Evolutionary conservation across 2,113 vertebrate genomes (phyloP).

Genomic region (Gila orcuttii): DNA sequence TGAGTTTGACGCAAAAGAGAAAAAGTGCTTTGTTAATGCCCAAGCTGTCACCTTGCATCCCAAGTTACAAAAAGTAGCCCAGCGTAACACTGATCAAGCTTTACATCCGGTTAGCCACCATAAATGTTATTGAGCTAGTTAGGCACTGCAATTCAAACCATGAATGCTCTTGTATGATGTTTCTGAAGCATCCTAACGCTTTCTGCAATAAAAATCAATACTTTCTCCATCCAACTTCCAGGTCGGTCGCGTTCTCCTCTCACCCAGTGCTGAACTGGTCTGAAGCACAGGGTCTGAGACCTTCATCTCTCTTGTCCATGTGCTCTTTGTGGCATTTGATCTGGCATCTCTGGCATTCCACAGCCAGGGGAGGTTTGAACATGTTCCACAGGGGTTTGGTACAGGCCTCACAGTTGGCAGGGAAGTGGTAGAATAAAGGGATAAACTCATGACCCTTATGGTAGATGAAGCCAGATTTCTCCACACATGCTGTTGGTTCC

Average conservation of each 20-base stretch:
- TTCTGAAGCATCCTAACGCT: neutral
- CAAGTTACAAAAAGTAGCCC: neutral
- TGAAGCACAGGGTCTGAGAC: conserved; percentile 79
- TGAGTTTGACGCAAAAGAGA: neutral
- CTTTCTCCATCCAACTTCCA: conserved; percentile 6
- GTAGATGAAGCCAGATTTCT: conserved; percentile 87
- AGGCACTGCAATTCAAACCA: neutral
- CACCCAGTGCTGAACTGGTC: conserved; percentile 47
- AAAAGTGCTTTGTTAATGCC: conserved; percentile 43
- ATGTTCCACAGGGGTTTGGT: conserved; percentile 90
- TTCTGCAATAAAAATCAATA: neutral
- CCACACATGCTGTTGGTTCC: conserved; percentile 78
- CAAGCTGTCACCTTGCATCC: conserved; percentile 22
- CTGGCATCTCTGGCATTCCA: conserved; percentile 88
- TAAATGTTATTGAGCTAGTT: neutral
- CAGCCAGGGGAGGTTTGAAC: conserved; percentile 88
- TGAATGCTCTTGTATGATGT: neutral
- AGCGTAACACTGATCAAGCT: neutral
- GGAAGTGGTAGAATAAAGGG: conserved; percentile 88
- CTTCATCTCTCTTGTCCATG: conserved; percentile 88
- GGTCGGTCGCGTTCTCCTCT: neutral
- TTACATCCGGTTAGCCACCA: neutral
- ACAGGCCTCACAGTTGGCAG: conserved; percentile 88
- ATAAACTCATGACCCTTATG: conserved; percentile 92
- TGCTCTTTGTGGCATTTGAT: conserved; percentile 91